Conservation (phyloP, 2,797 vertebrate genomes). For the Serranus cabrilla region DNA sequence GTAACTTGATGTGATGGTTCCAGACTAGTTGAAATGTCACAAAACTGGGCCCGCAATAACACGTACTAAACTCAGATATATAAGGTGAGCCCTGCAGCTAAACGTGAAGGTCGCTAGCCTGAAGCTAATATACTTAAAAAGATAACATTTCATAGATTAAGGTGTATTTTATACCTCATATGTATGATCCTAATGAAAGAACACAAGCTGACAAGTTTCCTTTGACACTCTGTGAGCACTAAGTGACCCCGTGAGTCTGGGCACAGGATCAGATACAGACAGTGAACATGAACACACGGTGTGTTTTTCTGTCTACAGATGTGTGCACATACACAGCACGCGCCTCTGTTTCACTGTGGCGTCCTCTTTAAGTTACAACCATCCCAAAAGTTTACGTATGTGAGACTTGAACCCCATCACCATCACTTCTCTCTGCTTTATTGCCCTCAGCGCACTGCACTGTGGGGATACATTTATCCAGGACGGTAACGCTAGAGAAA, state of each 20-base stretch:
- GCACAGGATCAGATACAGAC: conserved; percentile 56
- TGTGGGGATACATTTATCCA: background rate
- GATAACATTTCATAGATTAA: no score
- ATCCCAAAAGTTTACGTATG: background rate
- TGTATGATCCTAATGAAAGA: background rate
- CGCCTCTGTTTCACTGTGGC: background rate
- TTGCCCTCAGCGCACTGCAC: background rate
- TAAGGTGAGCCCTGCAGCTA: background rate
- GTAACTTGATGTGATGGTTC: background rate
- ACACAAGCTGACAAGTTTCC: conserved; percentile 14
- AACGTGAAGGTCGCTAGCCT: background rate
- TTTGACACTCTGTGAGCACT: conserved; percentile 44
- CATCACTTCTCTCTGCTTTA: conserved; percentile 7
- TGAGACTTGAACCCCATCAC: background rate
- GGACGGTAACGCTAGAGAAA: background rate
- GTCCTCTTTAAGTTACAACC: background rate
- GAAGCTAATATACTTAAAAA: no score
- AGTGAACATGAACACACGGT: conserved; percentile 35
- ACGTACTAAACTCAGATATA: background rate
- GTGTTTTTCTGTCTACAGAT: conserved; percentile 4
- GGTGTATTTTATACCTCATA: no score
- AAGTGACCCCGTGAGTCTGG: conserved; percentile 56
- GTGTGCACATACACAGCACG: background rate
- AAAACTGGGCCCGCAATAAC: background rate
- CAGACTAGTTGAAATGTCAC: background rate